Percentiles rank a stretch among this genome's conserved stretches.
Evolutionary conservation across 2,888 invertebrate genomes (phyloP).

Genomic region (Zeuzera pyrina): DNA sequence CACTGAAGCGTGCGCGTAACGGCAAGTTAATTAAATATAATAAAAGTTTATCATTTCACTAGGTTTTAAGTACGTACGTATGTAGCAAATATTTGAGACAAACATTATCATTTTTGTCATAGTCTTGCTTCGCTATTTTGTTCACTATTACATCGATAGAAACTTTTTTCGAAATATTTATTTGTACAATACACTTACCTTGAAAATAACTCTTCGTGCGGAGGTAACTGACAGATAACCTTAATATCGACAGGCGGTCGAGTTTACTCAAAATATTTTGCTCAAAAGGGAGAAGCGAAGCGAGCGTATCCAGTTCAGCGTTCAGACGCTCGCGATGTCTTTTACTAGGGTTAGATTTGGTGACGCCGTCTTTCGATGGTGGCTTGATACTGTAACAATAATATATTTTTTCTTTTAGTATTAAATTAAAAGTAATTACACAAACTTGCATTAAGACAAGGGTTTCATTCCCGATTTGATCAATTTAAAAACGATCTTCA

Average conservation of each 20-base stretch:
- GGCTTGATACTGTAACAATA: slow-evolving; percentile 87
- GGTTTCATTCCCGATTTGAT: too few species aligned
- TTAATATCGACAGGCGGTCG: slow-evolving; percentile 96
- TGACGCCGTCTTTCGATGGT: slow-evolving; percentile 94
- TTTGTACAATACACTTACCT: slow-evolving; percentile 78
- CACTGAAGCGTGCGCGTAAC: too few species aligned
- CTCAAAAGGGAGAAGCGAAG: slow-evolving; percentile 95
- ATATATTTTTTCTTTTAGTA: too few species aligned
- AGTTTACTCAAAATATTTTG: slow-evolving; percentile 98
- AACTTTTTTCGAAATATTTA: too few species aligned
- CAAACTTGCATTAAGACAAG: neutral
- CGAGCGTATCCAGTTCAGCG: slow-evolving; percentile 97
- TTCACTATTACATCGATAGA: too few species aligned
- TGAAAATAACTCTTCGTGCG: slow-evolving; percentile 99
- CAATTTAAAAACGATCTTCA: too few species aligned
- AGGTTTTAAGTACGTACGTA: too few species aligned
- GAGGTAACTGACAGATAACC: slow-evolving; percentile 98
- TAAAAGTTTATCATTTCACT: too few species aligned
- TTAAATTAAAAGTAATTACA: neutral
- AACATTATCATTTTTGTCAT: too few species aligned
- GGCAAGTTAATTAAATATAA: too few species aligned
- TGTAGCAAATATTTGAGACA: too few species aligned
- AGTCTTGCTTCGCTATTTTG: too few species aligned
- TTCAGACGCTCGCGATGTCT: slow-evolving; percentile 97
- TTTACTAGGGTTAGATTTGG: slow-evolving; percentile 98